Evolutionary conservation across 2,797 vertebrate genomes (phyloP), one percentile per base, ranked within the genome.

Genomic region (Euthynnus affinis): DNA sequence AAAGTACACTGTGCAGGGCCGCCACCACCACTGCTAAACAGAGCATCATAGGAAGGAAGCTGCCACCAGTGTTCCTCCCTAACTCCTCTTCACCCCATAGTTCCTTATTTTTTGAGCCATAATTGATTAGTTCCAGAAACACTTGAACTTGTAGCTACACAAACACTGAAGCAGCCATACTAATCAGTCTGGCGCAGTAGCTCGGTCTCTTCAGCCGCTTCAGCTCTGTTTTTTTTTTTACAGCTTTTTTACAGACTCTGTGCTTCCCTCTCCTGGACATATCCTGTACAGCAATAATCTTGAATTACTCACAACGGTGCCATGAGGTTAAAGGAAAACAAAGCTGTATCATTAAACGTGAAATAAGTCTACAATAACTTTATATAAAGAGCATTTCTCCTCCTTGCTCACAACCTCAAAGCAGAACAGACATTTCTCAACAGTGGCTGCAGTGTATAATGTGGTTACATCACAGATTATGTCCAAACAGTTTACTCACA

Each of bases 61-160:
- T 44, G 15, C 76, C 60, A 71, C 66, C 52, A 58, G 27, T 49
- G 52, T 59, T 71, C 22, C 62, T 66, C 34, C 20, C 65, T 66
- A 29, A 2, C 25, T 68, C 44, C 55, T 64, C 62, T 76, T 76
- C 34, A 29, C 37, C 46, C 74, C 32, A 65, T 69, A 86, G 71
- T 62, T 75, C 18, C 79, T 74, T 5, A 1, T n/a, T 84, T 20
- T 76, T 84, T 69, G 62, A 66, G 51, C 57, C 27, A 72, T 81
- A 91, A 92, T 84, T 83, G 84, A 88, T 94, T 91, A 73, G 88
- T 93, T 93, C 85, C 82, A 91, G 83, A 84, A 92, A 87, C 87
- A 86, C 81, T 86, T 83, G 65, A 81, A 85, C 74, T 60, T 76
- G 52, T 58, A 64, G 63, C 51, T 14, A 29, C 34, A 78, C 58